Percentiles rank a stretch among this genome's conserved stretches.
These are phyloP conservation scores for Sepiola atlantica DNA, from an alignment of 2,888 invertebrate genomes.

Conservation along the genomic window DNA sequence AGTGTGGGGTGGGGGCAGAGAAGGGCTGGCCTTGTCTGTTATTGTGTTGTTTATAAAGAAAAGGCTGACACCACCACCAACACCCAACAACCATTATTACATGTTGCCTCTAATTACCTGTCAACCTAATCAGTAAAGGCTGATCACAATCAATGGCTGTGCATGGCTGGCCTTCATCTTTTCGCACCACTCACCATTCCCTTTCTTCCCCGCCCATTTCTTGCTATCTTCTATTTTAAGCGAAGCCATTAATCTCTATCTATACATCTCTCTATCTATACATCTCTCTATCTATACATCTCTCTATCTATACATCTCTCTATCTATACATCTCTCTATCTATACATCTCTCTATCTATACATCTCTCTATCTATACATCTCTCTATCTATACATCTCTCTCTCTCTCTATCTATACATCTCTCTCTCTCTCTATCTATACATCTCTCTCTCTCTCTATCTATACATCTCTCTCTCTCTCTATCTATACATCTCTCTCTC, in stretches of 20 bases:
- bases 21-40: background rate
- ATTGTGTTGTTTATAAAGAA: background rate
- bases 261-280: too few relatives aligned
- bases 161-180: background rate
- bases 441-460: too few relatives aligned
- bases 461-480: too few relatives aligned
- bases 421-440: too few relatives aligned
- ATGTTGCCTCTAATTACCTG: background rate
- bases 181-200: background rate
- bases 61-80: background rate
- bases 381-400: too few relatives aligned
- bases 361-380: too few relatives aligned
- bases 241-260: background rate
- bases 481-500: too few relatives aligned
- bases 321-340: too few relatives aligned
- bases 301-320: too few relatives aligned
- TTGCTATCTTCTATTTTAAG: background rate
- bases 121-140: background rate
- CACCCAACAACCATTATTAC: background rate
- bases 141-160: background rate
- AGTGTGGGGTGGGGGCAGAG: background rate
- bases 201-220: background rate
- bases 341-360: too few relatives aligned
- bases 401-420: too few relatives aligned
- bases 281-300: too few relatives aligned